Percentiles rank a stretch among this genome's conserved stretches.
Conservation (phyloP, 2,797 vertebrate genomes). For the Tokudaia muenninki region DNA sequence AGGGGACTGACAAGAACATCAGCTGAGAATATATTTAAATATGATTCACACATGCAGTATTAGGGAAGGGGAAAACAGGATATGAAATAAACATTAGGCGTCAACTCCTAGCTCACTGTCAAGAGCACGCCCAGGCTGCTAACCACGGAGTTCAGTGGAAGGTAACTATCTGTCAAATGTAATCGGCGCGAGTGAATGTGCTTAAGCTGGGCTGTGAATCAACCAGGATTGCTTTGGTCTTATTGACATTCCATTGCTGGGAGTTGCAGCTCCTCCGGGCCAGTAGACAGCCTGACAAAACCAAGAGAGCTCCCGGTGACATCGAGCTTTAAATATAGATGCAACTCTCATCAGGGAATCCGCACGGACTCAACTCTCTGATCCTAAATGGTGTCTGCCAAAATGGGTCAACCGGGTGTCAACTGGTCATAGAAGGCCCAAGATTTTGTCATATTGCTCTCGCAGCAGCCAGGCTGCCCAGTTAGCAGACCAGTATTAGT, state of each 20-base stretch:
- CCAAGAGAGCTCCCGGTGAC: conserved; percentile 86
- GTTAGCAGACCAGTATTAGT: conserved; percentile 81
- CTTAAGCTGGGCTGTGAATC: conserved; percentile 90
- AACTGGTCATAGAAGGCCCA: conserved; percentile 66
- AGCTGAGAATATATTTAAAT: conserved; percentile 89
- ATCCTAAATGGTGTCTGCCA: conserved; percentile 79
- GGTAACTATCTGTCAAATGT: conserved; percentile 91
- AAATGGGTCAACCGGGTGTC: conserved; percentile 83
- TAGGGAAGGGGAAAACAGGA: conserved; percentile 87
- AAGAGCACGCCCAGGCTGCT: conserved; percentile 88
- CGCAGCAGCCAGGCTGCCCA: conserved; percentile 67
- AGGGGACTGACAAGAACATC: conserved; percentile 82
- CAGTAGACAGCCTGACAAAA: conserved; percentile 90
- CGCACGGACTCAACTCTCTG: conserved; percentile 85
- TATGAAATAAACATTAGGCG: conserved; percentile 92
- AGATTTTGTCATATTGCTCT: conserved; percentile 65
- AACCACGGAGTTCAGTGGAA: conserved; percentile 91
- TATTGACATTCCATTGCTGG: conserved; percentile 91
- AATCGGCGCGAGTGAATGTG: conserved; percentile 90
- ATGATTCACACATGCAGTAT: conserved; percentile 85
- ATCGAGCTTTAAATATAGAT: conserved; percentile 90
- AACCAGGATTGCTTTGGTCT: conserved; percentile 92
- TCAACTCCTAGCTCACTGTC: conserved; percentile 90
- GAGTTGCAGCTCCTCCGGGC: conserved; percentile 88
- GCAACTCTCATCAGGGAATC: conserved; percentile 87